Base-by-base conservation (phyloP, 35 echinoderm and acorn worm species). In the Apostichopus parvimensis region DNA sequence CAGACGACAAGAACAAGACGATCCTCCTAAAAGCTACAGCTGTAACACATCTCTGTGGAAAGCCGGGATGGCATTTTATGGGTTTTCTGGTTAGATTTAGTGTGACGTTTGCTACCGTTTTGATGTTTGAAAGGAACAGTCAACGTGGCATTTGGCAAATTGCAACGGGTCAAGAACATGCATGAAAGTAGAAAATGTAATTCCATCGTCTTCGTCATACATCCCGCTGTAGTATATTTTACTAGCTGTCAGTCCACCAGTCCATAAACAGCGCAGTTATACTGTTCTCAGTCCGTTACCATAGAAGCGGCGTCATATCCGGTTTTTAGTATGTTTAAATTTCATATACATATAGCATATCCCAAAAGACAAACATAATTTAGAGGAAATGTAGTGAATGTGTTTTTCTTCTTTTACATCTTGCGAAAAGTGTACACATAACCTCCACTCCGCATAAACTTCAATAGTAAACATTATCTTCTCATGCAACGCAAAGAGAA, bases 61-160 rank as follows among this genome's bases (percentile, higher is more conserved):
- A 87, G 85, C 85, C 85, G 18, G 59, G 85, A 22, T 61, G 85
- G 55, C 55, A 45, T 87, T 87, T 87, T 87, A 87, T 71, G 85
- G 64, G 85, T 71, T 87, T 87, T 87, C 59, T 87, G 85, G 85
- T 87, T 61, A 59, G 85, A 87, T 87, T 87, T 23, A 87, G 18
- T 87, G 85, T 87, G 85, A 87, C 85, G 64, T 87, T 87, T 87
- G 85, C 59, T 24, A 64, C 12, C 85, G 12, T 54, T 87, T 87
- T 87, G 85, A 87, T 71, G 85, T 62, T 87, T 87, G 64, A 87
- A 87, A 87, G 85, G 85, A 21, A 45, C 85, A 87, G 85, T 87
- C 57, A 87, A 87, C 64, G 58, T 66, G 85, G 85, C 85, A 87
- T 87, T 87, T 66, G 85, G 85, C 85, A 87, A 87, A 87, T 87